Conservation (phyloP, 2,888 invertebrate species). For the Spicauda simplicius region DNA sequence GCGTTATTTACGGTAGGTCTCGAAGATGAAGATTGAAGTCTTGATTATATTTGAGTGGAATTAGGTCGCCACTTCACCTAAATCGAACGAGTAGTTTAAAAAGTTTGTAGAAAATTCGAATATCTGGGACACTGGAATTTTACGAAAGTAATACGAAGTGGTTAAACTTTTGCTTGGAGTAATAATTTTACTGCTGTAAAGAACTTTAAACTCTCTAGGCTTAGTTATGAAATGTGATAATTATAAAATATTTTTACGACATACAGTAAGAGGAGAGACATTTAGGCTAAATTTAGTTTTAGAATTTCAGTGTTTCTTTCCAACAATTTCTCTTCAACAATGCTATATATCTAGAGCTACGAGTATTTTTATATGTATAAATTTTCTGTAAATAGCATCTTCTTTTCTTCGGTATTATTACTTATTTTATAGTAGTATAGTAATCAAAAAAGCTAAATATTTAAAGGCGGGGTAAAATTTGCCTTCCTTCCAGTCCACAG, state of each 20-base stretch:
- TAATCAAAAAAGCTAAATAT: too few relatives aligned
- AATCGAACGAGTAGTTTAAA: constrained; percentile 17
- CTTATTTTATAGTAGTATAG: too few relatives aligned
- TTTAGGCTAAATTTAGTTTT: too few relatives aligned
- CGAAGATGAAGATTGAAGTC: constrained; percentile 1
- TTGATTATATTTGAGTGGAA: constrained; percentile 13
- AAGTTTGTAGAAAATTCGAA: constrained; percentile 18
- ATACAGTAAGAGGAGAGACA: too few relatives aligned
- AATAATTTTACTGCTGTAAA: constrained; percentile 5
- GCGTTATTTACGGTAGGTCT: neutral
- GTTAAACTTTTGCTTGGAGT: constrained; percentile 12
- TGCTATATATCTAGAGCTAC: too few relatives aligned
- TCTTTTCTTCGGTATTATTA: too few relatives aligned
- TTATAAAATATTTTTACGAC: neutral
- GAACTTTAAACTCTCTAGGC: neutral
- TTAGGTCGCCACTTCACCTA: constrained; percentile 20
- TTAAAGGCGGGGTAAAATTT: too few relatives aligned
- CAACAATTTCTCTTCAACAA: too few relatives aligned
- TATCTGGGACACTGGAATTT: constrained; percentile 10
- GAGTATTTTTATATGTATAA: too few relatives aligned
- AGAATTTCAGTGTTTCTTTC: too few relatives aligned
- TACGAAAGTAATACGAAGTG: constrained; percentile 21
- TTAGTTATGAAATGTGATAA: neutral
- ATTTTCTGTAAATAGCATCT: too few relatives aligned
- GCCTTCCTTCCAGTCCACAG: too few relatives aligned